Base-by-base conservation (phyloP, 2,797 vertebrate species). In the Sardinella longiceps region DNA sequence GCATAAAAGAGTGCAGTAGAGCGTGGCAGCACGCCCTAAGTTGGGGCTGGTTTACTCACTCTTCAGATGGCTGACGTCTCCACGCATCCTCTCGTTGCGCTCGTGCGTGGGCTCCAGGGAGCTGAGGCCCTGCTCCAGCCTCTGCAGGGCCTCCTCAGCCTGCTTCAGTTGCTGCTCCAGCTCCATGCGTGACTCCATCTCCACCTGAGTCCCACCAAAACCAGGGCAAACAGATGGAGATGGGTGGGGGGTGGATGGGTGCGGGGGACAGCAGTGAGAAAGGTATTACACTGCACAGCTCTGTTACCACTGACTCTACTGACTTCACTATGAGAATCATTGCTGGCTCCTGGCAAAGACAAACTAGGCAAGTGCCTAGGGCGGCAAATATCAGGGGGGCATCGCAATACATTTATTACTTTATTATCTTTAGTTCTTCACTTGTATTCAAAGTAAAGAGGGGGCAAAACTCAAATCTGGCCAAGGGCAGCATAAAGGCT, bases 41-140 rank as follows among this genome's bases (percentile, higher is more conserved):
- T 12, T 12, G n/a, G 25, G 11, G 1, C 20, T 6, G 11, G 1
- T n/a, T 6, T 10, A 91, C 98, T 97, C 94, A 99, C 98, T 96
- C 93, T 95, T 97, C 87, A 99, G 95, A 48, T 98, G 96, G 46
- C 94, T 95, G 90, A 99, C 98, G 0, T 98, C 97, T 0, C 97
- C 97, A 86, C 96, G 97, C 97, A 99, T 98, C 93, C 94, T 96
- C 93, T 97, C 96, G n/a, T 98, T 97, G 46, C 94, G 95, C 93
- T 99, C 98, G 85, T 92, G 95, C 91, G 94, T 97, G 39, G 96
- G 93, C 43, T 98, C 95, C 87, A 96, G 87, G n/a, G 96, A 95
- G 89, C 94, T 95, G 85, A 99, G 94, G 46, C 97, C 97, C 91
- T 96, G 96, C 89, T 99, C 98, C 92, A 99, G 94, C 87, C 97